Evolutionary conservation across 2,888 invertebrate genomes (phyloP).

Genomic region (Leucania comma): DNA sequence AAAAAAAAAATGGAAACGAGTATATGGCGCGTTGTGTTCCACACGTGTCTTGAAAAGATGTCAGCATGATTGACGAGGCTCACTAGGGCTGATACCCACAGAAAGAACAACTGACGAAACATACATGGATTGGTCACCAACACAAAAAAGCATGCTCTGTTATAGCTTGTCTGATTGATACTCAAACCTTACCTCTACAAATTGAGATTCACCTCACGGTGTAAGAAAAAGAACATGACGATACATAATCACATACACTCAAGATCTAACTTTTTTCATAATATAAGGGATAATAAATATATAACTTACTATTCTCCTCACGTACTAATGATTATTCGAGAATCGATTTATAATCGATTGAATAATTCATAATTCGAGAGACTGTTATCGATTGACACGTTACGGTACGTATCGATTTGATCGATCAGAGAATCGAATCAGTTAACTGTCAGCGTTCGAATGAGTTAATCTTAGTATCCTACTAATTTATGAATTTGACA

Average conservation of each 20-base stretch:
- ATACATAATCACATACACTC: constrained; percentile 36
- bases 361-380: constrained; percentile 57
- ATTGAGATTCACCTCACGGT: constrained; percentile 30
- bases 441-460: constrained; percentile 36
- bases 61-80: too few relatives aligned
- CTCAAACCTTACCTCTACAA: background rate
- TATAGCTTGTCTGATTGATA: constrained; percentile 17
- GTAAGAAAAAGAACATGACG: constrained; percentile 31
- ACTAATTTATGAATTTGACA: background rate
- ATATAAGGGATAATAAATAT: constrained; percentile 40
- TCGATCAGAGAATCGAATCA: constrained; percentile 29
- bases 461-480: constrained; percentile 24
- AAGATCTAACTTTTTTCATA: constrained; percentile 35
- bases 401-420: constrained; percentile 45
- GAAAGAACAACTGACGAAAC: too few relatives aligned
- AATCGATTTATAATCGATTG: constrained; percentile 67
- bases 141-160: too few relatives aligned
- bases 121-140: too few relatives aligned
- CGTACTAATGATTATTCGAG: constrained; percentile 50
- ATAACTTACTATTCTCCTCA: constrained; percentile 49
- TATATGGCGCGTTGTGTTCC: too few relatives aligned
- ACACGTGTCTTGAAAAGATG: too few relatives aligned
- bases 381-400: constrained; percentile 52
- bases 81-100: too few relatives aligned
- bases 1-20: too few relatives aligned